A percentile compares a stretch with the other conserved stretches of the same genome.
Conservation (phyloP, 2,797 vertebrate genomes). For the Spinus olivaceus region DNA sequence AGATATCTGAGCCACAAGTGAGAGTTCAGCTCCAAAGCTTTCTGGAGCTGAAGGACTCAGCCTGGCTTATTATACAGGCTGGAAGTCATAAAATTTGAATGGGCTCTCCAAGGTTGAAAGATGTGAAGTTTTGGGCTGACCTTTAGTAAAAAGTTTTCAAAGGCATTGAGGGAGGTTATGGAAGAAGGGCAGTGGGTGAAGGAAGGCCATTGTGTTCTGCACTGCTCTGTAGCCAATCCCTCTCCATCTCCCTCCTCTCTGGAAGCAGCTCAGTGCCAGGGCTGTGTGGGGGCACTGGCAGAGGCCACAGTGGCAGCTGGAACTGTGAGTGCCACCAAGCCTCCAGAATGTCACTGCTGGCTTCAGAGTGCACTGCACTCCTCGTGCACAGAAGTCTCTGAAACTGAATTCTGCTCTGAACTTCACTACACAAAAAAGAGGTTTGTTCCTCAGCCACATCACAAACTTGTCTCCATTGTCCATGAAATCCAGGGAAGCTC, state of each 20-base stretch:
- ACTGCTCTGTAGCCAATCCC: background rate
- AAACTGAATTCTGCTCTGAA: background rate
- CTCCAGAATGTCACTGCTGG: background rate
- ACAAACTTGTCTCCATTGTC: background rate
- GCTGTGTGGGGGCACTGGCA: background rate
- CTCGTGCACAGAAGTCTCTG: background rate
- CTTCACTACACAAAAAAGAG: background rate
- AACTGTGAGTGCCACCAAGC: background rate
- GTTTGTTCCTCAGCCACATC: background rate
- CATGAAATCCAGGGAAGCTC: background rate
- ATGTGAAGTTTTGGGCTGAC: background rate
- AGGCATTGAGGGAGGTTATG: background rate
- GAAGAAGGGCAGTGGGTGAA: background rate
- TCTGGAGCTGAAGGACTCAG: background rate
- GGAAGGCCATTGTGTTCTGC: background rate
- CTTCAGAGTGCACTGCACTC: background rate
- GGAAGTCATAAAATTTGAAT: conserved; percentile 21
- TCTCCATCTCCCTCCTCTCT: background rate
- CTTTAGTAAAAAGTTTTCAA: background rate
- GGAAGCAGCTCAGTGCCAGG: background rate
- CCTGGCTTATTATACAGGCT: background rate
- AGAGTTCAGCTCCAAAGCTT: background rate
- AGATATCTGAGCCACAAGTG: background rate
- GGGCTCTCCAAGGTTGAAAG: background rate
- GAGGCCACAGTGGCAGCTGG: background rate